Conservation (phyloP, 2,113 vertebrate genomes). For the Gambusia affinis region DNA sequence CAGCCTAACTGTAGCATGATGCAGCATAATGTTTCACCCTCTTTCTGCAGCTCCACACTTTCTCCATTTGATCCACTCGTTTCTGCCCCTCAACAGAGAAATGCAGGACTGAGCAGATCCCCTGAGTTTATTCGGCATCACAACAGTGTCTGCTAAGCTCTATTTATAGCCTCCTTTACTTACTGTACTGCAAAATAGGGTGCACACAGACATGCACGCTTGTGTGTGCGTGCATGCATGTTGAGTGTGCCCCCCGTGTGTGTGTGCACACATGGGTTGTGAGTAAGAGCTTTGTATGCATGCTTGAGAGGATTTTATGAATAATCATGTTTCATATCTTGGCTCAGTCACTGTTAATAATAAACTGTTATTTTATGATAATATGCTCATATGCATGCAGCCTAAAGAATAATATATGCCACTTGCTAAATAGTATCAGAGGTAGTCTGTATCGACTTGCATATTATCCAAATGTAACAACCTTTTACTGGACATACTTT, state of each 20-base stretch:
- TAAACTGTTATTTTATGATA: slow-evolving; percentile 59
- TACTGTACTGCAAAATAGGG: slow-evolving; percentile 37
- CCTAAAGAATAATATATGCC: slow-evolving; percentile 12
- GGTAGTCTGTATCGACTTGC: not conserved
- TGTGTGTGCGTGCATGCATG: not conserved
- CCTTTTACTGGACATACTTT: not conserved
- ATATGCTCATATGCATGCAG: slow-evolving; percentile 39
- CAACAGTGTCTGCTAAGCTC: slow-evolving; percentile 22
- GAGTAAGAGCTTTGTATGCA: not conserved
- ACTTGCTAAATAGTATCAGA: slow-evolving; percentile 7
- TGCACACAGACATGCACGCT: not conserved
- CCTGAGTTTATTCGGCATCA: slow-evolving; percentile 47
- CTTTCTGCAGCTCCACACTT: slow-evolving; percentile 1
- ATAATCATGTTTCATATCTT: slow-evolving; percentile 42
- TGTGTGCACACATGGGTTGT: not conserved
- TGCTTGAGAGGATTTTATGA: slow-evolving; percentile 18
- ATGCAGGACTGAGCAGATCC: slow-evolving; percentile 34
- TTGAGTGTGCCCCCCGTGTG: not conserved
- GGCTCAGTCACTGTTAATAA: slow-evolving; percentile 31
- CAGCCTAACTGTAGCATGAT: slow-evolving; percentile 42
- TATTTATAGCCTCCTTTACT: slow-evolving; percentile 53
- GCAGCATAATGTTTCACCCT: slow-evolving; percentile 46
- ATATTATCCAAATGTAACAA: slow-evolving; percentile 6
- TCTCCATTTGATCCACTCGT: slow-evolving; percentile 12
- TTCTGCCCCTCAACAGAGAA: slow-evolving; percentile 67